Conservation (phyloP, 2,888 invertebrate species). For the Campoplex capitator region DNA sequence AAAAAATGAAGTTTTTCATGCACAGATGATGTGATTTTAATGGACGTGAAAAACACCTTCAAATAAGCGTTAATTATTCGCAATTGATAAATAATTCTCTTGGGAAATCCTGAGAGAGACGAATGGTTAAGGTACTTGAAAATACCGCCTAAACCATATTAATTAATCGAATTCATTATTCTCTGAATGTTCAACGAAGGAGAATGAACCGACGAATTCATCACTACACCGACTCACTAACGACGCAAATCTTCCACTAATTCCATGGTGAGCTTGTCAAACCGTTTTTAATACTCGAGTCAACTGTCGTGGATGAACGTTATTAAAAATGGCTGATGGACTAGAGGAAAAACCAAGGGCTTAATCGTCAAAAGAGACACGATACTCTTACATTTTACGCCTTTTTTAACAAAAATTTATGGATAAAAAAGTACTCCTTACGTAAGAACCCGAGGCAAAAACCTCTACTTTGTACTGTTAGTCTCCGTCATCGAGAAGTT, state of each 20-base stretch:
- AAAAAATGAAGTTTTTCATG: too few relatives aligned
- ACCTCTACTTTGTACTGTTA: not conserved
- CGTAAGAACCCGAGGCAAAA: too few relatives aligned
- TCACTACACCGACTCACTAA: slow-evolving; percentile 47
- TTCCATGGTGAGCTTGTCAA: slow-evolving; percentile 53
- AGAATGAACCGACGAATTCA: slow-evolving; percentile 16
- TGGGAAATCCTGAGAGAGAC: too few relatives aligned
- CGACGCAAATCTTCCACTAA: slow-evolving; percentile 66
- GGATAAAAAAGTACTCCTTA: not conserved
- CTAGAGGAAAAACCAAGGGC: not conserved
- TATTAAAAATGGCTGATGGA: slow-evolving; percentile 48
- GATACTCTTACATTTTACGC: not conserved
- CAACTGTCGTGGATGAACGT: not conserved
- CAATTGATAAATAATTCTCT: too few relatives aligned
- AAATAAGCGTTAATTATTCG: too few relatives aligned
- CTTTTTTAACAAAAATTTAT: not conserved
- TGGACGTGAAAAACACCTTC: too few relatives aligned
- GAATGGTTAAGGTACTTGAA: not conserved
- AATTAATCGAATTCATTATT: slow-evolving; percentile 42
- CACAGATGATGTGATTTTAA: too few relatives aligned
- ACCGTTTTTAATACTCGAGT: slow-evolving; percentile 54
- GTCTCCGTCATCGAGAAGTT: not conserved
- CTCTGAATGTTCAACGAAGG: slow-evolving; percentile 18
- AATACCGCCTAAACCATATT: not conserved
- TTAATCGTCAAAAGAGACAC: not conserved